Base-by-base conservation (phyloP, 2,113 vertebrate genomes). In the Petrocephalus zakoni region DNA sequence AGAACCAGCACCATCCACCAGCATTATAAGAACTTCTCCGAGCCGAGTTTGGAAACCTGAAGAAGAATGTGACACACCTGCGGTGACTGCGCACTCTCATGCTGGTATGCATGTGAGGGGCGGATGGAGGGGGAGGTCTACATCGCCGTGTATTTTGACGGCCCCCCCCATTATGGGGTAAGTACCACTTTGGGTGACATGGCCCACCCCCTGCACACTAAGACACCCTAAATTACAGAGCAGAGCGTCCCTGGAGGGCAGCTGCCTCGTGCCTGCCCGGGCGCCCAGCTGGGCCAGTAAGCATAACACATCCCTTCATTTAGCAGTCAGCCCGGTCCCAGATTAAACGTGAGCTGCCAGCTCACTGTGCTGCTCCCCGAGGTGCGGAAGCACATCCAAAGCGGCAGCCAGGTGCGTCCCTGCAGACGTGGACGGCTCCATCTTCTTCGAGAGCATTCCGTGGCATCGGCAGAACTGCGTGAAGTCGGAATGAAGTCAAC, bases 131-230 rank as follows among this genome's bases (percentile, higher is more conserved):
- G 49, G 19, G 29, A 68, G 88, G 86, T 87, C 85, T 88, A 85
- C 88, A 87, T 34, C 6, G 84, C 90, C 47, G 81, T 86, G 56
- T 88, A 75, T 91, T 68, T 89, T 88, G 89, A 88, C 15, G n/a
- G n/a, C n/a, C 42, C 72, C 89, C 86, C 37, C 84, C 90, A 82
- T 47, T 86, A 58, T 78, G 51, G 88, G 90, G 92, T 94, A 94
- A 95, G 92, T 91, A 93, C 90, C 90, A 92, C 91, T 92, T 90
- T 92, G 88, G 84, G 89, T 93, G 94, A 94, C 94, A 94, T 11
- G 90, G 91, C 89, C 91, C 93, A 91, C 92, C 93, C 93, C 42
- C 85, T 89, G 87, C 86, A 85, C 58, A 52, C 78, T 85, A 90
- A 91, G 91, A 91, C 91, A 89, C 92, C 64, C 89, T 90, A 92